Base-by-base conservation (phyloP, 2,888 invertebrate species). In the Euzetes globulus region DNA sequence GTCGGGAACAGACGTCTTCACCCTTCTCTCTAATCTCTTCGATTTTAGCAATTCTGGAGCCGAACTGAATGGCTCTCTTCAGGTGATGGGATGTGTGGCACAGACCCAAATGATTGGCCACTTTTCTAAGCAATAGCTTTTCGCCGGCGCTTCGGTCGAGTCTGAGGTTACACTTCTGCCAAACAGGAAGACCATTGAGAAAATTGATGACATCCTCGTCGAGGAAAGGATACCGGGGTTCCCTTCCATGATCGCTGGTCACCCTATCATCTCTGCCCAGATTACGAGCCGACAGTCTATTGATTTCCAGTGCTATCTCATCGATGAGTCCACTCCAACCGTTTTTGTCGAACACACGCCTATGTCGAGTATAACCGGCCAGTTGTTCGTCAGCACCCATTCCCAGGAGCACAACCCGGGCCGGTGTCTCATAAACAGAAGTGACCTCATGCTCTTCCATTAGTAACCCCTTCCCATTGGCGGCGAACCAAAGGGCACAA, bases 301-400 rank as follows among this genome's bases (percentile, higher is more conserved):
- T 86, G 85, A 97, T 88, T 82, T 98, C 97, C 77, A 88, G 84
- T 71, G 87, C 83, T 47, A 93, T 83, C 82, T 92, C 91, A 73
- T 84, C 84, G 11, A 83, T 81, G 3, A 88, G 83, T 5, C 88
- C 87, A 47, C 80, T 76, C 87, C 87, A 82, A 79, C 84, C 81
- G 83, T 41, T 41, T 55, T 60, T 77, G 72, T 75, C 72, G 74
- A 78, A 80, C 63, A 73, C 77, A 72, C 88, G 90, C 79, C 94
- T 86, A 81, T 98, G 96, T 76, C 94, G 87, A 47, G 89, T 89
- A 81, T 98, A 98, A 1, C 98, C 98, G 71, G 93, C 96, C 81
- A 98, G 90, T 77, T 97, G 86, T 84, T 99, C 99, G 86, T 99
- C 99, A 0, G 98, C 97, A 9, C 98, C 98, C 85, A 93, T 93